Evolutionary conservation across 2,113 vertebrate genomes (phyloP).

Genomic region (Pogona vitticeps): DNA sequence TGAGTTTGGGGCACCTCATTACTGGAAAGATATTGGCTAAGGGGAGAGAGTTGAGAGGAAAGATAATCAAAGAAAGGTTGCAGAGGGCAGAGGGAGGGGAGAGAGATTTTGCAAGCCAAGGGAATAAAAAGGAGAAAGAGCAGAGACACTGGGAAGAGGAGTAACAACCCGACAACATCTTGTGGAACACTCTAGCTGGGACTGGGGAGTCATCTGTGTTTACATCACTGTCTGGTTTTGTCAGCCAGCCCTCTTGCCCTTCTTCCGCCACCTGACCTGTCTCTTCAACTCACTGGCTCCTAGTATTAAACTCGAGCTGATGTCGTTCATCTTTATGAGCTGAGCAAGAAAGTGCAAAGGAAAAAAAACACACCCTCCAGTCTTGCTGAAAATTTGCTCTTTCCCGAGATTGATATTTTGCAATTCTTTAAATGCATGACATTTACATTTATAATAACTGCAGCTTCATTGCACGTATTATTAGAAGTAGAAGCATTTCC

Average conservation of each 20-base stretch:
- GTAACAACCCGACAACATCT: neutral
- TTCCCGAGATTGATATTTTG: too few relatives aligned
- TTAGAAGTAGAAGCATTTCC: too few relatives aligned
- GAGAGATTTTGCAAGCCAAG: constrained; percentile 5
- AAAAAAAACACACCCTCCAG: too few relatives aligned
- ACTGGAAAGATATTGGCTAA: constrained; percentile 18
- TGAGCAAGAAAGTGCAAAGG: too few relatives aligned
- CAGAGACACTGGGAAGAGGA: constrained; percentile 10
- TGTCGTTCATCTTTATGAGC: neutral
- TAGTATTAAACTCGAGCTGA: neutral
- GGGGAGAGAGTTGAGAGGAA: constrained; percentile 37
- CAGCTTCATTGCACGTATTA: too few relatives aligned
- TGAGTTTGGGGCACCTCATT: constrained; percentile 34
- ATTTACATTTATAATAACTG: too few relatives aligned
- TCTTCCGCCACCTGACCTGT: neutral
- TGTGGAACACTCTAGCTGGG: neutral
- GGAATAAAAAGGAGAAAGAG: constrained; percentile 9
- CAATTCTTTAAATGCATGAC: too few relatives aligned
- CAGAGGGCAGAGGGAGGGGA: constrained; percentile 18
- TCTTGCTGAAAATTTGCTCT: too few relatives aligned
- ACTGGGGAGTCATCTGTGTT: neutral
- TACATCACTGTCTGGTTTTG: neutral
- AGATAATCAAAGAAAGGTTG: constrained; percentile 25
- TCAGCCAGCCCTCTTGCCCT: neutral
- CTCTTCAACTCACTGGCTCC: neutral